Percentiles rank a stretch among this genome's conserved stretches.
These are phyloP conservation scores for Coptotermes formosanus DNA, from an alignment of 1,140 invertebrate species.

Conservation along the genomic window DNA sequence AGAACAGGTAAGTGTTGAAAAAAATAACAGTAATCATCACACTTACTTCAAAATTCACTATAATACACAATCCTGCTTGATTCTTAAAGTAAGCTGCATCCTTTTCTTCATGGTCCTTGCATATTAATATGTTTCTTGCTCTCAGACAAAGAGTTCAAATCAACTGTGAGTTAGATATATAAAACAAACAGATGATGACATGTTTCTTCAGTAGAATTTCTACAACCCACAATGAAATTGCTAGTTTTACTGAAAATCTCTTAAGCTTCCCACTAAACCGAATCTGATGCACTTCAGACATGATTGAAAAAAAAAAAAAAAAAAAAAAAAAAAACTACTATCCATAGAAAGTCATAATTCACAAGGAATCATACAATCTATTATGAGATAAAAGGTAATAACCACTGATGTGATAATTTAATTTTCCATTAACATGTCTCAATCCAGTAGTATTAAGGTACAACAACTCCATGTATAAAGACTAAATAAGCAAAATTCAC, in stretches of 20 bases:
- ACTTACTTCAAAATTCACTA: neutral
- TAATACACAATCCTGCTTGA: neutral
- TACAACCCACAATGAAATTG: conserved; percentile 5
- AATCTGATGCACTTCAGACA: neutral
- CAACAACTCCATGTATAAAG: neutral
- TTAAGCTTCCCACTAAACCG: neutral
- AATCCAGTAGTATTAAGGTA: neutral
- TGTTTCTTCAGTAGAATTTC: neutral
- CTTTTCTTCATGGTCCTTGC: neutral
- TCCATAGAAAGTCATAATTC: neutral
- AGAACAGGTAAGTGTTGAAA: neutral
- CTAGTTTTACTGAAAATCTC: neutral
- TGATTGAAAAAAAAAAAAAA: neutral
- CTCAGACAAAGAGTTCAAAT: neutral
- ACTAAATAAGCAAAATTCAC: conserved; percentile 12
- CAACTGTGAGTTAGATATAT: conserved; percentile 2
- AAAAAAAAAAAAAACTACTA: neutral
- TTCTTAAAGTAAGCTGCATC: neutral
- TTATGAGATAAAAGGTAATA: neutral
- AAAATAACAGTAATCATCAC: neutral
- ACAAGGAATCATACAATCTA: neutral
- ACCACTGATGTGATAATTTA: neutral
- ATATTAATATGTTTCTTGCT: neutral
- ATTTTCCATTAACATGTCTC: neutral
- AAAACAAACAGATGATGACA: neutral